These are phyloP conservation scores for Phallusia fumigata DNA, from an alignment of 23 tunicate species.

Conservation along the genomic window DNA sequence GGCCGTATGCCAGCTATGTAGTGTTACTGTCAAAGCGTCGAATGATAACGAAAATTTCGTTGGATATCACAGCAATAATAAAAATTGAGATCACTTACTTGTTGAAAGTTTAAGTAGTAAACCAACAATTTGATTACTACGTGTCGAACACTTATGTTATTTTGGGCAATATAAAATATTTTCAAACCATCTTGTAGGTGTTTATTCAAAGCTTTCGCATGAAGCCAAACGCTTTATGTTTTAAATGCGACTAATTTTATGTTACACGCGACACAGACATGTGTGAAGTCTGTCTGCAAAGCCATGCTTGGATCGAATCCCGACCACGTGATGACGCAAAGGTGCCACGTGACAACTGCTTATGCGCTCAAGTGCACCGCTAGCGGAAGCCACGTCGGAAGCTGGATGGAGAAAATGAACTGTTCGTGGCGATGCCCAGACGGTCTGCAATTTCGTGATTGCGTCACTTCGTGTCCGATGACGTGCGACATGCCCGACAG, in stretches of 20 bases:
- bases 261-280: neutral
- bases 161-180: no score
- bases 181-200: no score
- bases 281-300: neutral
- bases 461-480: slow-evolving; percentile 48
- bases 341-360: slow-evolving; percentile 10
- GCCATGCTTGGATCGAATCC: neutral
- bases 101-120: no score
- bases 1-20: no score
- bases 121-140: no score
- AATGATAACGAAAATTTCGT: no score
- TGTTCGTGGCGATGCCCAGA: slow-evolving; percentile 50
- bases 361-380: slow-evolving; percentile 38
- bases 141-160: no score
- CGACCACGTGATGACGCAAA: neutral
- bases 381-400: slow-evolving; percentile 10
- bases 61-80: no score
- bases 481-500: slow-evolving; percentile 38
- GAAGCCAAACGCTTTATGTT: neutral
- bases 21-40: no score
- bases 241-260: neutral
- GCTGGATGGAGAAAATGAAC: slow-evolving; percentile 45
- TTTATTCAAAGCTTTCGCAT: no score
- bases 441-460: slow-evolving; percentile 53
- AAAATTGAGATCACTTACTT: no score